Percentiles rank a stretch among this genome's conserved stretches.
phyloP scores from a whole-genome alignment of 2,113 vertebrate genomes.

The Pampusana beccarii region DNA sequence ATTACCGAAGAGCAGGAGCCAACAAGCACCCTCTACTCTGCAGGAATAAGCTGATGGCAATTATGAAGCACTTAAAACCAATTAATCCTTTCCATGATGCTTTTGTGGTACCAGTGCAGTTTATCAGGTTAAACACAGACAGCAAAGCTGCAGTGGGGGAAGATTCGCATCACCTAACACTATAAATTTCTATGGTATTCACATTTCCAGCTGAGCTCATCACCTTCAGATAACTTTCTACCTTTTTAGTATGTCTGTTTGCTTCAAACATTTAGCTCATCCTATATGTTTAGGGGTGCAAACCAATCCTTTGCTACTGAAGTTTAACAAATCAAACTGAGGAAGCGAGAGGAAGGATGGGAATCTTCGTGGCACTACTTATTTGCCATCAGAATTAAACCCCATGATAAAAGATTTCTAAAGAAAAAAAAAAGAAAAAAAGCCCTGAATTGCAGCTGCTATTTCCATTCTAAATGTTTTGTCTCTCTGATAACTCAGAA shows the following conservation, averaged over 20 bases:
- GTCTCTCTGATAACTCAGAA: not conserved
- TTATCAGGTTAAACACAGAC: not conserved
- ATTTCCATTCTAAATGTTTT: not conserved
- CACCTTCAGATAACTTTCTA: not conserved
- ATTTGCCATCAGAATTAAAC: not conserved
- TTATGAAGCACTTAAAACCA: not conserved
- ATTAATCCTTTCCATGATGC: not conserved
- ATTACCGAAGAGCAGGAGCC: not conserved
- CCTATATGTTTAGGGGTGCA: not conserved
- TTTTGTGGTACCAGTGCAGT: not conserved
- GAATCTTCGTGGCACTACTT: not conserved
- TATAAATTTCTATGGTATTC: not conserved
- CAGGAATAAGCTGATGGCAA: not conserved
- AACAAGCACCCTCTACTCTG: not conserved
- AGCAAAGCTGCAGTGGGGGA: not conserved
- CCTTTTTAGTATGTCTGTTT: not conserved
- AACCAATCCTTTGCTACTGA: not conserved
- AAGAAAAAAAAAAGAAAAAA: not conserved
- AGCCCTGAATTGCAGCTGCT: not conserved
- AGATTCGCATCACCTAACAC: rapidly evolving
- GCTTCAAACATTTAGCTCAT: not conserved
- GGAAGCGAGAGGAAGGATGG: not conserved
- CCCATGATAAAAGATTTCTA: not conserved
- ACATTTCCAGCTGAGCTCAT: not conserved
- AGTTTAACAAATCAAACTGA: not conserved